Evolutionary conservation across 2,113 vertebrate species (phyloP), one percentile per base, ranked within the genome.

Genomic region (Pongo pygmaeus): DNA sequence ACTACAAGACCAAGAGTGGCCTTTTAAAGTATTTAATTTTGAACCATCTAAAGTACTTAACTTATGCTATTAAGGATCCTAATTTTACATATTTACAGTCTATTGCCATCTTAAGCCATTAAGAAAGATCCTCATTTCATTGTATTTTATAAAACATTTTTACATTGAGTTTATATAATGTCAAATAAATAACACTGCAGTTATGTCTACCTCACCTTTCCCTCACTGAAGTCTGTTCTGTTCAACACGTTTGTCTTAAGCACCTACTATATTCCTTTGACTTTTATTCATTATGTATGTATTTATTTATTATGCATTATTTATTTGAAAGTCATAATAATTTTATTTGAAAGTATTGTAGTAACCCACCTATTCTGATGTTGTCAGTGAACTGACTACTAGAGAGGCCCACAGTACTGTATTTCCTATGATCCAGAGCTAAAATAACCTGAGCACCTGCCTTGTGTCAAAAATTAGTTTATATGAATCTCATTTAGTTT

Each of bases 91-190:
- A 32, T 59, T 27, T 50, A 72, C 67, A 7, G 30, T 88, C 25
- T 57, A 10, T n/a, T 46, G 5, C 2, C 35, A 78, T 48, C 16
- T 93, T 80, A 8, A 64, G 20, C 10, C n/a, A 89, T 43, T 75
- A 83, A 83, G 38, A 5, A 93, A 85, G 9, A 61, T 48, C 59
- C 1, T 32, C 17, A 55, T 83, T 81, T 92, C 11, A 38, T 61
- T 90, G 70, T 46, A 72, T 91, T 64, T 92, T 92, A 95, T 64
- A 23, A 35, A 72, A 67, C 1, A 85, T 64, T 97, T 97, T 91
- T 85, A 81, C 14, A 64, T 69, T 94, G 77, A 95, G 10, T 69
- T 55, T 22, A 20, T 69, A 40, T 40, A 38, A 23, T 64, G 27
- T 12, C 50, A 86, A 77, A 25, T 52, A 55, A 81, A 35, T 84